A percentile compares a stretch with the other conserved stretches of the same genome.
phyloP scores from a whole-genome alignment of 2,113 vertebrate species.

The Suricata suricatta region DNA sequence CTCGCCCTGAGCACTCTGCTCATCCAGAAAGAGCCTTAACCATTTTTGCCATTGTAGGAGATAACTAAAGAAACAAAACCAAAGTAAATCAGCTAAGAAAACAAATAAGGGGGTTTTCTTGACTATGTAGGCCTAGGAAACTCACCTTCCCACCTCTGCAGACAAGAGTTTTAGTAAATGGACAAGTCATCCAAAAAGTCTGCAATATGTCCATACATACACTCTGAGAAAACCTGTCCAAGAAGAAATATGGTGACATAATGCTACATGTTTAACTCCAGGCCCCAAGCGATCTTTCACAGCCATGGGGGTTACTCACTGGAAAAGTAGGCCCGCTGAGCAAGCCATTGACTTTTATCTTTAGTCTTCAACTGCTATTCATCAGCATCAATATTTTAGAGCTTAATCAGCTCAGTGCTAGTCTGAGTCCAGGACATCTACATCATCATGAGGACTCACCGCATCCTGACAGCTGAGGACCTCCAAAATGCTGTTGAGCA shows the following conservation, averaged over 20 bases:
- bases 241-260: background rate
- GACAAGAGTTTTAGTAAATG: background rate
- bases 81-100: background rate
- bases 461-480: conserved; percentile 92
- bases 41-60: background rate
- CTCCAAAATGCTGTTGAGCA: conserved; percentile 96
- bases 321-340: conserved; percentile 27
- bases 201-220: background rate
- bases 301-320: background rate
- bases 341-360: conserved; percentile 69
- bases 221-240: background rate
- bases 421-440: conserved; percentile 12
- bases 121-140: background rate
- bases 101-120: background rate
- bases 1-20: background rate
- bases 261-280: background rate
- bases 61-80: background rate
- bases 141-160: background rate
- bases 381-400: conserved; percentile 82
- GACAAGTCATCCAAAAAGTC: background rate
- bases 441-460: conserved; percentile 87
- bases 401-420: conserved; percentile 68
- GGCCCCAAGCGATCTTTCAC: background rate
- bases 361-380: conserved; percentile 75
- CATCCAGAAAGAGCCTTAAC: background rate